A percentile compares a stretch with the other conserved stretches of the same genome.
Evolutionary conservation across 1,140 invertebrate genomes (phyloP).

Genomic region (Drosophila orena): DNA sequence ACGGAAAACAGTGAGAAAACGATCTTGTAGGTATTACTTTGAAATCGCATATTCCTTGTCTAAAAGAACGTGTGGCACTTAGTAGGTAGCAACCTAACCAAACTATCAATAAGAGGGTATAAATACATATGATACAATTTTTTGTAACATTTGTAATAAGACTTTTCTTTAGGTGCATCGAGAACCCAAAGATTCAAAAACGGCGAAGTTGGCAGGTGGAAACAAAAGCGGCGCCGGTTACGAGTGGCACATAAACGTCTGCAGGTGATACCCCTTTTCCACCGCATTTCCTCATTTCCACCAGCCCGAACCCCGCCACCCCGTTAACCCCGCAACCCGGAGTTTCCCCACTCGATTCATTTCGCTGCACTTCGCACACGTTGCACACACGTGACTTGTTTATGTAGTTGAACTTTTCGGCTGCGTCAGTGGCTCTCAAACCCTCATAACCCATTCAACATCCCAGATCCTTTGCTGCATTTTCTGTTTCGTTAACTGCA

Average conservation of each 20-base stretch:
- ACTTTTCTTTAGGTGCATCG: background rate
- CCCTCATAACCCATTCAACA: constrained; percentile 46
- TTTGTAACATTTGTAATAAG: no score
- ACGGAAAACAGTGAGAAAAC: background rate
- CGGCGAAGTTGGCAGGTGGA: constrained; percentile 40
- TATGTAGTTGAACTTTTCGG: constrained; percentile 77
- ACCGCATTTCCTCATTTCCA: constrained; percentile 26
- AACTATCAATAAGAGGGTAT: no score
- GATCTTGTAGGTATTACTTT: no score
- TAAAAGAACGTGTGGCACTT: no score
- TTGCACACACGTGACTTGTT: constrained; percentile 82
- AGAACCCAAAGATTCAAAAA: constrained; percentile 14
- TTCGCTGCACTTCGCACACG: constrained; percentile 79
- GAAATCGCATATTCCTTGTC: no score
- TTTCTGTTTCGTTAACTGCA: constrained; percentile 78
- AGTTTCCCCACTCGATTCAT: constrained; percentile 36
- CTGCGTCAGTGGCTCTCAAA: constrained; percentile 37
- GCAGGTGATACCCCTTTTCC: constrained; percentile 31
- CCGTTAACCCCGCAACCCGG: background rate
- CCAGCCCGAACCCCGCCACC: constrained; percentile 10
- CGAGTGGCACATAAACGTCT: constrained; percentile 65
- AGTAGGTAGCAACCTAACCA: no score
- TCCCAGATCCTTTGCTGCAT: constrained; percentile 53
- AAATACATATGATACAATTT: no score
- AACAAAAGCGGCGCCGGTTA: constrained; percentile 62